A percentile compares a stretch with the other conserved stretches of the same genome.
Conservation (phyloP, 2,113 vertebrate genomes). For the Chascanopsetta lugubris region DNA sequence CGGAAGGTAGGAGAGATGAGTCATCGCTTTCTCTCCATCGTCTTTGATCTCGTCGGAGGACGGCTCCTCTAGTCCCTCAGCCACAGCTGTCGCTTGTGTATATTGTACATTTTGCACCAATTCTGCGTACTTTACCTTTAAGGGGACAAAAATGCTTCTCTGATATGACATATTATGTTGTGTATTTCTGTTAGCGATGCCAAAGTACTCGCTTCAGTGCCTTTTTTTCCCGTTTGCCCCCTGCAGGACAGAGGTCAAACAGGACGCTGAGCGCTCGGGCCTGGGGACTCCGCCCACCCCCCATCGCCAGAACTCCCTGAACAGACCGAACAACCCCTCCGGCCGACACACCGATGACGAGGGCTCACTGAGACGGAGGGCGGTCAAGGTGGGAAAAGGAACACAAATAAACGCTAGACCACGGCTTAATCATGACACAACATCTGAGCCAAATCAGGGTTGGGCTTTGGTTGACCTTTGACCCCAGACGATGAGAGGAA, state of each 20-base stretch:
- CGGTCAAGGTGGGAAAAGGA: constrained; percentile 78
- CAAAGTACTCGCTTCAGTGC: not conserved
- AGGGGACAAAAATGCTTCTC: too few relatives aligned
- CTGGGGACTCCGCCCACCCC: constrained; percentile 77
- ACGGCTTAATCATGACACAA: too few relatives aligned
- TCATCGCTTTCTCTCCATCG: too few relatives aligned
- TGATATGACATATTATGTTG: not conserved
- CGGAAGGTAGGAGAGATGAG: too few relatives aligned
- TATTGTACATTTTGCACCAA: too few relatives aligned
- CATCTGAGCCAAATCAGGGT: too few relatives aligned
- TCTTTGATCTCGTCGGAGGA: too few relatives aligned
- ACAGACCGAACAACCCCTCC: constrained; percentile 66
- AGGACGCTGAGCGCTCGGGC: constrained; percentile 80
- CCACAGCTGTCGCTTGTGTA: too few relatives aligned
- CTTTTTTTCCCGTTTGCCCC: not conserved
- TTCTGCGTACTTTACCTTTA: too few relatives aligned
- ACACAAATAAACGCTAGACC: too few relatives aligned
- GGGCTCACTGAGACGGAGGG: constrained; percentile 78
- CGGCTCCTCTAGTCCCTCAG: too few relatives aligned
- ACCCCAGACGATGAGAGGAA: too few relatives aligned
- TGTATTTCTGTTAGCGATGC: constrained; percentile 1
- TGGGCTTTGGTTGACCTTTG: not conserved
- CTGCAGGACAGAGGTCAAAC: constrained; percentile 73
- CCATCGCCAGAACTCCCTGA: constrained; percentile 74
- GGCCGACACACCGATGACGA: constrained; percentile 79